Evolutionary conservation across 2,113 vertebrate genomes (phyloP), one percentile per base, ranked within the genome.

Genomic region (Pedetes capensis): DNA sequence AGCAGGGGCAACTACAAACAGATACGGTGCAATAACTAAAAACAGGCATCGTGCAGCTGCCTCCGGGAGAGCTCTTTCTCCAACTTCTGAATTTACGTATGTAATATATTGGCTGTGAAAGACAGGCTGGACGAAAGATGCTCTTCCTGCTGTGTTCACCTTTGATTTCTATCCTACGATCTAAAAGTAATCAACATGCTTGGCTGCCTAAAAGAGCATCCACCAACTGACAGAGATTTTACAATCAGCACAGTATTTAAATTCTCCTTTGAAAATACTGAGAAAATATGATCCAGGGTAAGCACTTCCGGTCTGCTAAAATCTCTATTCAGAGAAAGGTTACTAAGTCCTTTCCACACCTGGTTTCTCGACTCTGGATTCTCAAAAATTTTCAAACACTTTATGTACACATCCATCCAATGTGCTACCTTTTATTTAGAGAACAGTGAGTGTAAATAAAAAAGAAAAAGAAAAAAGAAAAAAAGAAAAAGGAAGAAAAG

Each of bases 341-440:
- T 25, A 23, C 49, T 17, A 63, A 59, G 6, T 20, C 59, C 53
- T 51, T 92, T 55, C 47, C 47, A 83, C 20, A 91, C 34, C 80
- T 87, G 74, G 85, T 47, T 81, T 95, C 78, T 64, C 90, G 47
- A 94, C 49, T 95, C 83, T 85, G 78, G 80, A 53, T 55, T 92
- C 93, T 95, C 78, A 66, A 81, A 91, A 93, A 93, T 92, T 84
- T 87, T 88, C 87, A 92, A 95, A 90, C 53, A 91, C 69, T 93
- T 86, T 81, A 86, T 78, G 82, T 82, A 66, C 57, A 91, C 32
- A 75, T 88, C 88, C 82, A 96, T 83, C 86, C 72, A 86, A 96
- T 72, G 68, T 92, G 81, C 94, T 94, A 96, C 55, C 94, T 93
- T 93, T 96, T 84, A 93, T 82, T 94, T 78, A 96, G 94, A 95